Base-by-base conservation (phyloP, 2,113 vertebrate genomes). In the Psittacula cyanocephala region DNA sequence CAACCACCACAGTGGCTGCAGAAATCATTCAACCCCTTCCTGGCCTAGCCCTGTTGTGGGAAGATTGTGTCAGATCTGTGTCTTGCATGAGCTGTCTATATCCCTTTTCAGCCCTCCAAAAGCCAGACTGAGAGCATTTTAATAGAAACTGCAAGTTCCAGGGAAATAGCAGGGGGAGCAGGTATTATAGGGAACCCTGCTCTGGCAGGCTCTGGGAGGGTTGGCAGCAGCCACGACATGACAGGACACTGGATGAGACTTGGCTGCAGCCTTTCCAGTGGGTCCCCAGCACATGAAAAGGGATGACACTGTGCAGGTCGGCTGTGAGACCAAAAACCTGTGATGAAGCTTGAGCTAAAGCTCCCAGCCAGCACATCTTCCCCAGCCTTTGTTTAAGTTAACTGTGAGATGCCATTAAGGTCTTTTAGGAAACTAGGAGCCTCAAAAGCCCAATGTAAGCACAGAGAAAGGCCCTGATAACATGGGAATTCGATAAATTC, bases 401-500 rank as follows among this genome's bases (percentile, higher is more conserved):
- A 68, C 62, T 35, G 25, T 70, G 46, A 93, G 47, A 55, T 37
- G 44, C 17, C 37, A 46, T 46, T 53, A n/a, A 52, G 9, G 39
- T 43, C 39, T 81, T 87, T 39, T 39, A 82, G 43, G 63, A 95
- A 94, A 80, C 5, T 28, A 52, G 39, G 31, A 93, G 22, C n/a
- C 63, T 82, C 75, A 64, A 65, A 82, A 91, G 11, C 35, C 52
- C 37, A 25, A 29, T 17, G 39, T 89, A 88, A 96, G 78, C 85
- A 93, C 62, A 62, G 84, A 79, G 70, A 47, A 87, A 87, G 20
- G 24, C 57, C 52, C 27, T 85, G 90, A 85, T 86, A 89, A 65
- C 44, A 17, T 5, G 43, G 27, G 81, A 93, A 72, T 91, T 85
- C 37, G 52, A 65, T 33, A 79, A 57, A 62, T 62, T 28, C 35